Base-by-base conservation (phyloP, 2,797 vertebrate species). In the Notoglanidium macrostoma region DNA sequence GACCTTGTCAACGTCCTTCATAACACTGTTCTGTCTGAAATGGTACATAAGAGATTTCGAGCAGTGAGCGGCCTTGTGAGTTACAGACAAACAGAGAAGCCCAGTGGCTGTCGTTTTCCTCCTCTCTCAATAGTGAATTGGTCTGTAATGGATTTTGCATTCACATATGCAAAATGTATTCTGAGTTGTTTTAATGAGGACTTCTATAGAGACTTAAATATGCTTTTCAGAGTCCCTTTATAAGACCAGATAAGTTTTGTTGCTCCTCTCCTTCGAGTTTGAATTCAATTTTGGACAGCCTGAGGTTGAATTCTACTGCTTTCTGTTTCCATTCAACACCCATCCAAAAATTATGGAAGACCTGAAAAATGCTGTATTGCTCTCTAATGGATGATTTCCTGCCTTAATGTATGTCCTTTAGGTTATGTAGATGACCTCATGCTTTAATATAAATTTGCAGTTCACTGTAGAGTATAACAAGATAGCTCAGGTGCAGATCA, bases 1-100 rank as follows among this genome's bases (percentile, higher is more conserved):
- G 51, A 21, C 54, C 72, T 72, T 85, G 74, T 70, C 74, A 26
- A 11, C 15, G 40, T 54, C 67, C 67, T 78, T 84, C 76, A 23
- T 65, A 19, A 74, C 54, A 55, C 67, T 44, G 29, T 21, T 44
- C 67, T 81, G 14, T 40, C 55, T 65, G 29, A 55, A 73, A 73
- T 26, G 10, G 74, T 29, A 8, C 54, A 79, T 46, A 70, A 12
- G 35, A 32, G 35, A 70, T 63, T 32, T 54, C 49, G 32, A 82
- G 79, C 35, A 23, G 23, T 49, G 49, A 26, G 15, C 59, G 17
- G 21, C 59, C 80, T 74, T 87, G 65, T 85, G 63, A 9, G 57
- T 63, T 81, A 44, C 73, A 77, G 81, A 4, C 74, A 11, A 46
- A 59, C 10, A 63, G 11, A 77, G 19, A 83, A 40, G 23, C 19